Percentiles rank a stretch among this genome's conserved stretches.
These are phyloP conservation scores for Lamprologus speciosus DNA, from an alignment of 2,113 vertebrate genomes.

Conservation along the genomic window DNA sequence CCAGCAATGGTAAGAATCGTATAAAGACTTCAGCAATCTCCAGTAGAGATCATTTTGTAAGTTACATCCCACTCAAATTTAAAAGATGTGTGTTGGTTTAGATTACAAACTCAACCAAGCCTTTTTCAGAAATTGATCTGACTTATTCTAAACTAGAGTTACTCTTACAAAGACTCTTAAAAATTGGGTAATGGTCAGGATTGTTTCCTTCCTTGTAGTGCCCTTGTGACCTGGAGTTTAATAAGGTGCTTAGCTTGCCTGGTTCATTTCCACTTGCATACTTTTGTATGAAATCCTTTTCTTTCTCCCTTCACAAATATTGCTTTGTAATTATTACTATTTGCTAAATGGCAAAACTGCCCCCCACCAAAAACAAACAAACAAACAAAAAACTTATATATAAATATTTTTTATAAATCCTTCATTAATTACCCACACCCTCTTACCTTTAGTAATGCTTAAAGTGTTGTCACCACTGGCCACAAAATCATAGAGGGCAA, in stretches of 20 bases:
- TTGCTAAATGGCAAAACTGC: background rate
- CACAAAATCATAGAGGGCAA: slow-evolving; percentile 98
- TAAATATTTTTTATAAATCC: background rate
- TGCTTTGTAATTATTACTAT: background rate
- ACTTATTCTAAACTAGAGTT: background rate
- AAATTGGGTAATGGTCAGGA: background rate
- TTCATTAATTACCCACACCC: slow-evolving; percentile 46
- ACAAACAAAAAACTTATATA: background rate
- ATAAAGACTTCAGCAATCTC: background rate
- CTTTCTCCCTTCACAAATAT: background rate
- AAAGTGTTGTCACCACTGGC: slow-evolving; percentile 98
- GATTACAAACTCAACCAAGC: background rate
- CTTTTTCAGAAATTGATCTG: background rate
- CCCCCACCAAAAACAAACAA: background rate
- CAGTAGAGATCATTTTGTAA: background rate
- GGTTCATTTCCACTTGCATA: background rate
- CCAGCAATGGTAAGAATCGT: background rate
- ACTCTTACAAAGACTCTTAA: background rate
- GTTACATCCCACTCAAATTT: background rate
- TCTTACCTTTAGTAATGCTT: slow-evolving; percentile 98
- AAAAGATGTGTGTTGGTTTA: background rate
- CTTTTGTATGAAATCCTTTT: background rate
- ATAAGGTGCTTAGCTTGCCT: background rate
- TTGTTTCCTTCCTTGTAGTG: background rate
- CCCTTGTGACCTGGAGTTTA: background rate